These are phyloP conservation scores for Temnothorax nylanderi DNA, from an alignment of 1,140 invertebrate genomes.

Conservation along the genomic window DNA sequence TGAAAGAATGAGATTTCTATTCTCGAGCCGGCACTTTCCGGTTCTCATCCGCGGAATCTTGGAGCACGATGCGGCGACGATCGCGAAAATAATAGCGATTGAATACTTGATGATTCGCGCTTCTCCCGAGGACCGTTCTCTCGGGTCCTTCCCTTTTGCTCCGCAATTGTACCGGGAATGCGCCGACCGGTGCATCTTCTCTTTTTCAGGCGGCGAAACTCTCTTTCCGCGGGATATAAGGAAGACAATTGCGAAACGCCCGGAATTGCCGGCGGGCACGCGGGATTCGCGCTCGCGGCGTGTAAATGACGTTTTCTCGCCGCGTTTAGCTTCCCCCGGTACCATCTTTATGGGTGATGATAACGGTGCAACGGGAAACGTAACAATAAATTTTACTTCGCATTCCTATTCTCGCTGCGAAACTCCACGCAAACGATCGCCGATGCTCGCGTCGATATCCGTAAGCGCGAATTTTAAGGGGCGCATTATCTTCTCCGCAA, in stretches of 20 bases:
- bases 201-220: background rate
- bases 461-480: background rate
- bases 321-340: background rate
- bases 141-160: background rate
- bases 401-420: background rate
- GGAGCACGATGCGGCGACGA: background rate
- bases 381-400: slow-evolving; percentile 42
- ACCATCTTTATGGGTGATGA: slow-evolving; percentile 19
- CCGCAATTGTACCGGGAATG: slow-evolving; percentile 25
- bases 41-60: background rate
- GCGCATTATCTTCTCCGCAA: background rate
- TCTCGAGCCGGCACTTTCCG: background rate
- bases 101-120: slow-evolving; percentile 33
- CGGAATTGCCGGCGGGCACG: slow-evolving; percentile 29
- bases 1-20: background rate
- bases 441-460: background rate
- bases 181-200: background rate
- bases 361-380: slow-evolving; percentile 20
- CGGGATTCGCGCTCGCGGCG: slow-evolving; percentile 11
- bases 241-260: slow-evolving; percentile 49
- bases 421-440: slow-evolving; percentile 3
- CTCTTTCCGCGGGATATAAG: slow-evolving; percentile 25
- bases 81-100: slow-evolving; percentile 27
- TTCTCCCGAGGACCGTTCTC: background rate
- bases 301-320: slow-evolving; percentile 42